Percentiles rank a stretch among this genome's conserved stretches.
Evolutionary conservation across 2,888 invertebrate species (phyloP).

Genomic region (Athrips mouffetella): DNA sequence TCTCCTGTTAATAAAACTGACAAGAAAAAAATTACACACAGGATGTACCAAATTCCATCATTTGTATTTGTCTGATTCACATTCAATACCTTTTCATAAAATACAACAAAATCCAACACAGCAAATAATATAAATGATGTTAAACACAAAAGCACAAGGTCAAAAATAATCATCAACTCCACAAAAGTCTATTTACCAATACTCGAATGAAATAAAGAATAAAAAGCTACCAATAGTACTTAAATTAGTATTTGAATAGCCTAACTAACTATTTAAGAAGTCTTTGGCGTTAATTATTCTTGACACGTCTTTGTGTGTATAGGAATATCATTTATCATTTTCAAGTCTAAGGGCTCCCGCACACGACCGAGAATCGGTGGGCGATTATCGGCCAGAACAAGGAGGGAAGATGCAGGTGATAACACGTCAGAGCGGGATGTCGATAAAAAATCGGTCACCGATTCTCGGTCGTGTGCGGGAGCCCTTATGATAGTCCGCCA

Average conservation of each 20-base stretch:
- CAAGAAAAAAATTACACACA: no score
- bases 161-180: slow-evolving; percentile 3
- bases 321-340: slow-evolving; percentile 70
- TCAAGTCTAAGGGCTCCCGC: no score
- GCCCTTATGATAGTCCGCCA: no score
- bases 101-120: not conserved
- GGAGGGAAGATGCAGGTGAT: no score
- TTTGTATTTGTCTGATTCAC: not conserved
- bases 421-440: no score
- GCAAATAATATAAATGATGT: slow-evolving; percentile 2
- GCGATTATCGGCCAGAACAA: no score
- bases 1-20: no score
- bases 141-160: slow-evolving; percentile 14
- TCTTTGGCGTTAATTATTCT: slow-evolving; percentile 72
- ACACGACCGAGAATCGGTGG: slow-evolving; percentile 29
- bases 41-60: not conserved
- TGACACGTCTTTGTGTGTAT: slow-evolving; percentile 61
- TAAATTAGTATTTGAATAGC: slow-evolving; percentile 41
- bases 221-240: slow-evolving; percentile 47
- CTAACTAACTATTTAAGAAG: slow-evolving; percentile 73
- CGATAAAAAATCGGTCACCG: no score
- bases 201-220: slow-evolving; percentile 12
- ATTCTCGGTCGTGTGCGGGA: no score
- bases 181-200: slow-evolving; percentile 9
- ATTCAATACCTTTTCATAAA: not conserved